Conservation (phyloP, 2,797 vertebrate species). For the Ctenopoma multispine region DNA sequence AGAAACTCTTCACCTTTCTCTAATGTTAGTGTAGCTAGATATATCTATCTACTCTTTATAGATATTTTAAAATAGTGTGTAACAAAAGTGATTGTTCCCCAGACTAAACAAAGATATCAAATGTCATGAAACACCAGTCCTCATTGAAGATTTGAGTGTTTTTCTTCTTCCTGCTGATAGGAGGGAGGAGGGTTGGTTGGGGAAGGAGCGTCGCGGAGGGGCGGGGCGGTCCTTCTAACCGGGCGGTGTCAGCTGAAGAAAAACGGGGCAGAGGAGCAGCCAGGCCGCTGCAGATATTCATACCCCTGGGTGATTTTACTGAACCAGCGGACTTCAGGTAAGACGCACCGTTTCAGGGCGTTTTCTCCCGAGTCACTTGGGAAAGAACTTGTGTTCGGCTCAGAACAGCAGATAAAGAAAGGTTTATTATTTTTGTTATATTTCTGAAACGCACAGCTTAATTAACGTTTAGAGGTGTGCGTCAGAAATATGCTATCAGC, state of each 20-base stretch:
- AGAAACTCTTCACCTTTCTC: neutral
- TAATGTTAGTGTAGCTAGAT: neutral
- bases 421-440: too few species aligned
- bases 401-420: too few species aligned
- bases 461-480: too few species aligned
- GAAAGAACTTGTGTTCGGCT: too few species aligned
- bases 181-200: conserved; percentile 4
- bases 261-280: conserved; percentile 36
- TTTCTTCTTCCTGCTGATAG: neutral
- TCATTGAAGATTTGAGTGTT: neutral
- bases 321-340: conserved; percentile 62
- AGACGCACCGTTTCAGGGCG: conserved; percentile 35
- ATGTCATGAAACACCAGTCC: too few species aligned
- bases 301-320: conserved; percentile 1
- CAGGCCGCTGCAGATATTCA: conserved; percentile 23
- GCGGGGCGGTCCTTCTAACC: conserved; percentile 34
- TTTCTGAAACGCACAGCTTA: too few species aligned
- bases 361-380: conserved; percentile 28
- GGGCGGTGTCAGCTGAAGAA: conserved; percentile 62
- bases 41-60: neutral
- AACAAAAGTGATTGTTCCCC: too few species aligned
- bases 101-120: too few species aligned
- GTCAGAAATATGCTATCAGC: too few species aligned
- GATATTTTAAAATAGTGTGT: too few species aligned
- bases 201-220: conserved; percentile 36